These are phyloP conservation scores for Polyergus mexicanus DNA, from an alignment of 1,140 invertebrate species.

Conservation along the genomic window DNA sequence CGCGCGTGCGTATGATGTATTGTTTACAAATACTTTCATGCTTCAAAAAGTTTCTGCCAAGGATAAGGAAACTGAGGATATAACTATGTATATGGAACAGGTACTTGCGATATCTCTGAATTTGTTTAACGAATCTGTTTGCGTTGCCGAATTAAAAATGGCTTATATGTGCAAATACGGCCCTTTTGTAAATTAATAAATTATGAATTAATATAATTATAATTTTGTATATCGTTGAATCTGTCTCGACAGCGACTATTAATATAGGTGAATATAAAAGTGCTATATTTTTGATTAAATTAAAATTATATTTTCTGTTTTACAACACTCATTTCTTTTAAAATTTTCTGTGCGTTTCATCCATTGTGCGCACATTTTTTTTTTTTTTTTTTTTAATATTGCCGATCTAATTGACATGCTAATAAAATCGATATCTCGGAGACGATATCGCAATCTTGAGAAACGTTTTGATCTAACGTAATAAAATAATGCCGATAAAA, in stretches of 20 bases:
- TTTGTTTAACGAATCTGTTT: constrained; percentile 37
- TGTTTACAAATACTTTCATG: not conserved
- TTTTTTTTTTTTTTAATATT: not conserved
- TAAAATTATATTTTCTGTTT: not conserved
- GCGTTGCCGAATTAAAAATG: not conserved
- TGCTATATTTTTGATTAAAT: too few species aligned
- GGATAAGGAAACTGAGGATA: constrained; percentile 3
- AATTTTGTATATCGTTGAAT: too few species aligned
- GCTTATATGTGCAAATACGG: too few species aligned
- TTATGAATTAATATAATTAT: too few species aligned
- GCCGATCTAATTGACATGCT: not conserved
- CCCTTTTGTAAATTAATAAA: too few species aligned
- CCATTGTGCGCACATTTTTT: not conserved
- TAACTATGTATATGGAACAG: not conserved
- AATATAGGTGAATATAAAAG: too few species aligned
- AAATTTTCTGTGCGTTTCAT: not conserved
- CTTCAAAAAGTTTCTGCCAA: constrained; percentile 23
- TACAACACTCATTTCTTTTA: not conserved
- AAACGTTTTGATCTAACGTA: not conserved
- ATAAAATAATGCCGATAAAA: constrained; percentile 38
- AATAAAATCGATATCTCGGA: constrained; percentile 12
- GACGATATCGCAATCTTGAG: not conserved
- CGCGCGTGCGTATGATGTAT: not conserved
- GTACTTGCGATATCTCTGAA: constrained; percentile 4
- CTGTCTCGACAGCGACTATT: too few species aligned